Conservation (phyloP, 2,888 invertebrate species). For the Lepidocyrtoides sp. region DNA sequence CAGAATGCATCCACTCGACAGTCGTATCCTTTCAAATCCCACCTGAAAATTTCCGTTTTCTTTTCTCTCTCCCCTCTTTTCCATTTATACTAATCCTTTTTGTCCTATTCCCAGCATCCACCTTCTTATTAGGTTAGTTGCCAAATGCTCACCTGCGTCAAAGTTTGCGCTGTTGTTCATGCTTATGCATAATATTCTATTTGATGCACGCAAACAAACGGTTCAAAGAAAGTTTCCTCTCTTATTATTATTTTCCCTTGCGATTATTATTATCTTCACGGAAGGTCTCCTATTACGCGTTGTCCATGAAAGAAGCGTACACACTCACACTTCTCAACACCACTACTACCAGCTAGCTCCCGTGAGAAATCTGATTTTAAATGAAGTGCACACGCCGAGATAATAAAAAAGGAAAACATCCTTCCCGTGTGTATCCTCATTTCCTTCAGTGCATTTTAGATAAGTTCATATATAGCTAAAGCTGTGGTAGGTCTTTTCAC, state of each 20-base stretch:
- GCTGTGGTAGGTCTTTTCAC: no score
- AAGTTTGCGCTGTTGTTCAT: background rate
- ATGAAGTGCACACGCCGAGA: conserved; percentile 35
- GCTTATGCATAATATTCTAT: background rate
- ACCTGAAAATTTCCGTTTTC: background rate
- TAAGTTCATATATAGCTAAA: background rate
- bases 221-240: background rate
- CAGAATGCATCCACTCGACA: background rate
- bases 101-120: background rate
- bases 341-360: background rate
- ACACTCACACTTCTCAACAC: background rate
- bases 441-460: no score
- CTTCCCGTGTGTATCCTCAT: no score
- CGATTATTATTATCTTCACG: background rate
- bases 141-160: background rate
- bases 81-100: conserved; percentile 2
- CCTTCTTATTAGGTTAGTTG: background rate
- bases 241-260: background rate
- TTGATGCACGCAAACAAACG: background rate
- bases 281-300: background rate
- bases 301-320: background rate
- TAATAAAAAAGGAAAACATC: background rate
- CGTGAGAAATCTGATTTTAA: conserved; percentile 31
- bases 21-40: background rate
- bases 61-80: background rate